Percentiles rank a stretch among this genome's conserved stretches.
Evolutionary conservation across 2,113 vertebrate species (phyloP).

Genomic region (Prunella himalayana): DNA sequence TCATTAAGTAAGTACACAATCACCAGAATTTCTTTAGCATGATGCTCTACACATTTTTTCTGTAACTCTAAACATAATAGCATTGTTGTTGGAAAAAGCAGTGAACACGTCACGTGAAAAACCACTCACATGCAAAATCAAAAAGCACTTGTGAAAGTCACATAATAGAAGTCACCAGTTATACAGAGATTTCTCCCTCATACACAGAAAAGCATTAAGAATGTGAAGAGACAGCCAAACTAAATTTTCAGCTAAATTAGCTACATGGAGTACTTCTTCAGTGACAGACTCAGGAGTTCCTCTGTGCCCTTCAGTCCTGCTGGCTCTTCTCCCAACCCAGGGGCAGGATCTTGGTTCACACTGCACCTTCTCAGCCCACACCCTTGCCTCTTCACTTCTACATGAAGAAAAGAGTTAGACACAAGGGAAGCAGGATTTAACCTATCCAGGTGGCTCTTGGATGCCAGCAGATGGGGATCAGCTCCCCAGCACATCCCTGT

Average conservation of each 20-base stretch:
- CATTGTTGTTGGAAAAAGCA: not conserved
- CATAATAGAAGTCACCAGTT: not conserved
- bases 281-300: not conserved
- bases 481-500: not conserved
- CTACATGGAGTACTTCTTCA: not conserved
- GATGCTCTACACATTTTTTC: not conserved
- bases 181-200: not conserved
- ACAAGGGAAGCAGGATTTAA: not conserved
- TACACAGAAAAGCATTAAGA: not conserved
- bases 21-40: not conserved
- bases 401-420: not conserved
- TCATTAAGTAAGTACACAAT: not conserved
- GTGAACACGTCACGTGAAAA: not conserved
- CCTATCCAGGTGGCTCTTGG: not conserved
- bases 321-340: not conserved
- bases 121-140: not conserved
- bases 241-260: not conserved
- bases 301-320: not conserved
- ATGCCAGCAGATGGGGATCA: not conserved
- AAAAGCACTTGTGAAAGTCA: not conserved
- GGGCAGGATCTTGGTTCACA: not conserved
- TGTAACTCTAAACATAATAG: not conserved
- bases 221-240: not conserved
- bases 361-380: not conserved
- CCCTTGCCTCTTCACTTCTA: not conserved